These are phyloP conservation scores for Pogonocherus hispidulus DNA, from an alignment of 2,888 invertebrate species.

Conservation along the genomic window DNA sequence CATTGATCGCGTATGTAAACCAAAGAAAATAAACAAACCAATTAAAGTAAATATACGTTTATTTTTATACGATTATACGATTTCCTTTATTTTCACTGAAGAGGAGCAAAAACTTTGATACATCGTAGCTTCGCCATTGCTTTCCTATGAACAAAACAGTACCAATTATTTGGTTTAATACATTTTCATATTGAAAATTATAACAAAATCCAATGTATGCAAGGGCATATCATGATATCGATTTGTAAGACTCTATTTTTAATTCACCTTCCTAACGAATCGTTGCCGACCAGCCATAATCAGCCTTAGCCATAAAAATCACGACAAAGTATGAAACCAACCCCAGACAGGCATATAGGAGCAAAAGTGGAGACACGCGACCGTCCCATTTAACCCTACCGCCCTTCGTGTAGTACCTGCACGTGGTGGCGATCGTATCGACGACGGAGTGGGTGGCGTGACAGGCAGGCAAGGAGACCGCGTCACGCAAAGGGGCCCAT, in stretches of 20 bases:
- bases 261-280: not conserved
- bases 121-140: too few species aligned
- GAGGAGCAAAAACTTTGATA: too few species aligned
- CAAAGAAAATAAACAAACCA: too few species aligned
- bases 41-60: too few species aligned
- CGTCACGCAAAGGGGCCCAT: conserved; percentile 8
- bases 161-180: too few species aligned
- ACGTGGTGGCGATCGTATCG: conserved; percentile 41
- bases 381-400: conserved; percentile 27
- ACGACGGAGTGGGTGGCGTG: conserved; percentile 8
- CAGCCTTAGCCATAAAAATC: conserved; percentile 8
- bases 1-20: too few species aligned
- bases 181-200: too few species aligned
- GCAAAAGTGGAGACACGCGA: conserved; percentile 47
- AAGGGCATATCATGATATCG: not conserved
- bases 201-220: too few species aligned
- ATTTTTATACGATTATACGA: too few species aligned
- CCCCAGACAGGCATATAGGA: not conserved
- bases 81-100: too few species aligned
- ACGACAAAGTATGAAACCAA: conserved; percentile 5
- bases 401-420: conserved; percentile 43
- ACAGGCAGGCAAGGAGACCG: too few species aligned
- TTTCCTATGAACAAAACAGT: too few species aligned
- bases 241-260: not conserved
- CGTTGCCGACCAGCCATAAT: not conserved